Conservation (phyloP, 2,888 invertebrate species). For the Dicyrtomina minuta region DNA sequence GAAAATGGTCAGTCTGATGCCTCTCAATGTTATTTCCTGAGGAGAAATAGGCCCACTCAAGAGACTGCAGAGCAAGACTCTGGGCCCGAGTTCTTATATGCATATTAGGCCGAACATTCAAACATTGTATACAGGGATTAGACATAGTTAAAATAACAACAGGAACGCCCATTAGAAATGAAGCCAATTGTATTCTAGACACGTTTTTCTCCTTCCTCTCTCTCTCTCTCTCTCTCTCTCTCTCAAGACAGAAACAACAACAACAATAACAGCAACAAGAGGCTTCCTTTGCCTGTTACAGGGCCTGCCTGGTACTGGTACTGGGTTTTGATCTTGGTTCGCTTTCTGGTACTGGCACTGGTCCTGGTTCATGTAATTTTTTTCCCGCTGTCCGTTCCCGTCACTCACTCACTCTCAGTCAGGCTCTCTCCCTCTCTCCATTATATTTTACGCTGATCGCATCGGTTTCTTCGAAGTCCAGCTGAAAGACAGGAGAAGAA, state of each 20-base stretch:
- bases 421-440: slow-evolving; percentile 10
- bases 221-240: slow-evolving; percentile 18
- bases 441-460: slow-evolving; percentile 23
- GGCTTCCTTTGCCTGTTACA: neutral
- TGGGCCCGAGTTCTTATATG: too few relatives aligned
- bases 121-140: slow-evolving; percentile 21
- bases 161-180: slow-evolving; percentile 49
- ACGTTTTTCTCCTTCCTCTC: slow-evolving; percentile 38
- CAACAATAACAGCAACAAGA: neutral
- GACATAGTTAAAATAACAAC: slow-evolving; percentile 35
- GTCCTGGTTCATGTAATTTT: neutral
- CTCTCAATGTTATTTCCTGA: slow-evolving; percentile 26
- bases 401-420: neutral
- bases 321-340: neutral
- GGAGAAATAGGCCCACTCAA: slow-evolving; percentile 12
- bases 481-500: neutral
- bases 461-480: neutral
- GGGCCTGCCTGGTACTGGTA: neutral
- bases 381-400: neutral
- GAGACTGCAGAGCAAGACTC: slow-evolving; percentile 6
- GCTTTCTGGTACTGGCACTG: neutral
- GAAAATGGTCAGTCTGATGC: slow-evolving; percentile 36
- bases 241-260: neutral
- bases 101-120: slow-evolving; percentile 26
- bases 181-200: slow-evolving; percentile 48